These are phyloP conservation scores for Sinocyclocheilus grahami DNA, from an alignment of 2,113 vertebrate species.

Conservation along the genomic window DNA sequence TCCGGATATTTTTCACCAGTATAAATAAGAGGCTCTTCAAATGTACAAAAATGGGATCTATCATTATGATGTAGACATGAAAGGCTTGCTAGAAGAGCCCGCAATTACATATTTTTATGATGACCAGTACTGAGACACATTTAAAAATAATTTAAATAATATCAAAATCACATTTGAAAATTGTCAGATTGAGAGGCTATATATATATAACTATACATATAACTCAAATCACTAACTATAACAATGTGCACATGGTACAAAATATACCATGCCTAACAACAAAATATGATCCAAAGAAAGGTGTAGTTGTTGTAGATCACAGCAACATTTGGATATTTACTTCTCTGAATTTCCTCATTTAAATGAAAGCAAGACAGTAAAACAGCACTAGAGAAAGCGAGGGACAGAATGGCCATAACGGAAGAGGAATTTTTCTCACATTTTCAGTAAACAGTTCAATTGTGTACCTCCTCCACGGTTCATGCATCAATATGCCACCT, in stretches of 20 bases:
- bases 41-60: background rate
- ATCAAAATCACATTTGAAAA: no score
- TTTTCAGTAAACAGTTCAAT: conserved; percentile 34
- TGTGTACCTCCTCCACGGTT: background rate
- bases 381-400: background rate
- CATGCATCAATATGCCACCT: conserved; percentile 38
- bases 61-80: background rate
- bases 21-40: background rate
- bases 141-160: background rate
- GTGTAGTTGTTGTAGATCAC: background rate
- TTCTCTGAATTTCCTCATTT: background rate
- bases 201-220: no score
- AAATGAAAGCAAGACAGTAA: background rate
- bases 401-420: background rate
- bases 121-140: no score
- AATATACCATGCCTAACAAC: background rate
- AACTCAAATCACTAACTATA: background rate
- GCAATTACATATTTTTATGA: no score
- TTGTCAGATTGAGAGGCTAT: no score
- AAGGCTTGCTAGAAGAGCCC: background rate
- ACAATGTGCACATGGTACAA: background rate
- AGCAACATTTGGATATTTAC: background rate
- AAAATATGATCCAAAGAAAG: background rate
- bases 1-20: background rate
- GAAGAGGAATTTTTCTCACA: conserved; percentile 12